Evolutionary conservation across 2,888 invertebrate species (phyloP), one percentile per base, ranked within the genome.

Genomic region (Thecophora atra): DNA sequence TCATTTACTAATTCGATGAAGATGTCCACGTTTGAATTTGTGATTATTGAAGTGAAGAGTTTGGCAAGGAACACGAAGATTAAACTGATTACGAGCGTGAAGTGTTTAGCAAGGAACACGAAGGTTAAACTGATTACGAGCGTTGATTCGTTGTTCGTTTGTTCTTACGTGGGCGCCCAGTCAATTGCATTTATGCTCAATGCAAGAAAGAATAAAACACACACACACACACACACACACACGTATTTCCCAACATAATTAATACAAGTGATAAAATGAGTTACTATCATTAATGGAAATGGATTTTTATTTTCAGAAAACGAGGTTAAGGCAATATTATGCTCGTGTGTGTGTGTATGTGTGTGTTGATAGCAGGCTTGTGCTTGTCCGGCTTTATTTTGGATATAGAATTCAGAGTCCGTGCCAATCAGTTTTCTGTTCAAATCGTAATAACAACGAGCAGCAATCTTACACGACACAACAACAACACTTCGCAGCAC

Each of bases 401-500:
- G 37, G 37, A 37, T 37, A 37, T 37, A 37, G 37, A 37, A 37
- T 37, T 37, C 37, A 37, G 37, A 37, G 2, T 37, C 37, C 37
- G 11, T 37, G 37, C 2, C 6, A 37, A 8, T 11, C 6, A 11
- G 6, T 37, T 1, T 37, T 11, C 0, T 1, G 37, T 11, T 37
- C 19, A 47, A 15, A 44, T 24, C 17, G n/a, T n/a, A n/a, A 21
- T 24, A 44, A 19, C 2, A 15, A 26, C 26, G 24, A 13, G 2
- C 15, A 28, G 26, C 58, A 11, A 21, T 30, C 52, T 70, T 52
- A 70, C 63, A 63, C 52, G 63, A 8, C 37, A 2, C 62, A 52
- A 21, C 63, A 17, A n/a, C 19, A 17, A 69, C 28, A 51, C n/a
- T 52, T 17, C 19, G 79, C 70, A 79, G 77, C 77, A 79, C 77